A percentile compares a stretch with the other conserved stretches of the same genome.
Conservation (phyloP, 2,797 vertebrate species). For the Scyliorhinus canicula region DNA sequence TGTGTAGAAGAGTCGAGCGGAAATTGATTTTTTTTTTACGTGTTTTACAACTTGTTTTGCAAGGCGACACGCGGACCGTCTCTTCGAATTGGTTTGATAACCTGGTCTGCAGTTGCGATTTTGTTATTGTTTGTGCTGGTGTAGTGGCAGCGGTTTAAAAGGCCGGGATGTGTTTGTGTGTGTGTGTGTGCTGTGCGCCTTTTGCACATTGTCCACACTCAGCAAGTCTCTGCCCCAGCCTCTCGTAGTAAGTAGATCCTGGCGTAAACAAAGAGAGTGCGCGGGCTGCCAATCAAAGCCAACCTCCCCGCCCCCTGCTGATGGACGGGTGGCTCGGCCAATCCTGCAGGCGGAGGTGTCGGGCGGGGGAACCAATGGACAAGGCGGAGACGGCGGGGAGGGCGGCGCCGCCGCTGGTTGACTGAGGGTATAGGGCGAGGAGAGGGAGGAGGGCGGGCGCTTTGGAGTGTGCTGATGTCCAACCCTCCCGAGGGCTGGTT, state of each 20-base stretch:
- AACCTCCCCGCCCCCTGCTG: background rate
- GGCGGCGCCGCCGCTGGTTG: background rate
- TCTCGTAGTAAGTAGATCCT: background rate
- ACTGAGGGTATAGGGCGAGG: background rate
- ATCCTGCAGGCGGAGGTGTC: background rate
- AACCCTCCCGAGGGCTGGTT: background rate
- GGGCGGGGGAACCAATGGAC: background rate
- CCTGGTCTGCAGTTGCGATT: constrained; percentile 2
- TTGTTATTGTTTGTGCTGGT: background rate
- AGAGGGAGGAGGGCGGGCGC: background rate
- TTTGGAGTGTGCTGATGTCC: background rate
- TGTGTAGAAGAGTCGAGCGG: background rate
- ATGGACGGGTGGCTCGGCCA: background rate
- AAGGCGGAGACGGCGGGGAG: too few species aligned
- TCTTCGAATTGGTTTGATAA: background rate
- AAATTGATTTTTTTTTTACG: background rate
- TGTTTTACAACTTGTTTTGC: background rate
- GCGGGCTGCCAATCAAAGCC: background rate
- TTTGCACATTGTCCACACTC: background rate
- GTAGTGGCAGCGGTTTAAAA: constrained; percentile 13
- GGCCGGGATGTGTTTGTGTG: background rate
- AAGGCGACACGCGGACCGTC: background rate
- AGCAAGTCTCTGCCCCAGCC: background rate
- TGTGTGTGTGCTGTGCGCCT: too few species aligned
- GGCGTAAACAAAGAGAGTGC: constrained; percentile 28